Evolutionary conservation across 2,797 vertebrate species (phyloP).

Genomic region (Amazona finschi): DNA sequence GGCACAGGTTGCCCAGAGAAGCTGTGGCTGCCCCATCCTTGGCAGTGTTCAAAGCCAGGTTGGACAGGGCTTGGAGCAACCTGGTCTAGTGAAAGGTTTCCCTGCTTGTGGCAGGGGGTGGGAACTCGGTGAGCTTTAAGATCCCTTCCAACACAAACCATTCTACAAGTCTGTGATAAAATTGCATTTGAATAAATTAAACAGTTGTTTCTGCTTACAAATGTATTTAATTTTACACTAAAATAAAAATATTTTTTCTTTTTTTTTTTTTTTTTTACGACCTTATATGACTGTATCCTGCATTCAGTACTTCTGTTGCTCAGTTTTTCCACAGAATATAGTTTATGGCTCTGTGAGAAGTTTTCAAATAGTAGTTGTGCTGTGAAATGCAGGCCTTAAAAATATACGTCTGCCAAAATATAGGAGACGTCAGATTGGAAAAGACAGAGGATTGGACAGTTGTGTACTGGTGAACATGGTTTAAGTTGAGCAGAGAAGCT

Average conservation of each 20-base stretch:
- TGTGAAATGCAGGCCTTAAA: neutral
- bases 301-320: neutral
- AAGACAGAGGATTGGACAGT: neutral
- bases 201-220: neutral
- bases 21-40: too few species aligned
- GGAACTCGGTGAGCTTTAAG: neutral
- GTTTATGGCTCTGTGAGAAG: neutral
- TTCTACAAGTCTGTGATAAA: neutral
- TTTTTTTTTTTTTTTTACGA: neutral
- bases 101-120: neutral
- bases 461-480: neutral
- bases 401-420: neutral
- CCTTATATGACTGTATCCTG: neutral
- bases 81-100: neutral
- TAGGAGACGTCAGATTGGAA: neutral
- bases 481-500: neutral
- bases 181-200: neutral
- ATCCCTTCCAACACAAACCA: neutral
- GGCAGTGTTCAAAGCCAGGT: neutral
- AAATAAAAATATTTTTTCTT: neutral
- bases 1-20: neutral
- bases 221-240: neutral
- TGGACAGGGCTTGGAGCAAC: neutral
- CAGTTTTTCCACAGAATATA: neutral
- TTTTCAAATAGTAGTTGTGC: neutral